Conservation (phyloP, 2,888 invertebrate genomes). For the Himalopsyche kuldschensis region DNA sequence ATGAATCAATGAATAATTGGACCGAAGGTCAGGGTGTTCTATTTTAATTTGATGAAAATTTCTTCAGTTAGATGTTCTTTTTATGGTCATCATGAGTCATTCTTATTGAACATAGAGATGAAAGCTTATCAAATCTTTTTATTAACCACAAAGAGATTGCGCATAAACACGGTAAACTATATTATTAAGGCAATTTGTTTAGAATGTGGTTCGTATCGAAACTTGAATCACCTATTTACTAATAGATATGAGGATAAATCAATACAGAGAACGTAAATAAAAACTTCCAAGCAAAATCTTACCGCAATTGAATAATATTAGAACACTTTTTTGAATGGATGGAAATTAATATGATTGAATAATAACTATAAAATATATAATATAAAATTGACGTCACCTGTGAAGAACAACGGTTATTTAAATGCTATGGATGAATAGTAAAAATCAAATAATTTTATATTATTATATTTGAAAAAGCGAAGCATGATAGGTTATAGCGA, state of each 20-base stretch:
- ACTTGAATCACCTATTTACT: background rate
- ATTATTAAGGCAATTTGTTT: background rate
- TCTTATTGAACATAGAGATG: background rate
- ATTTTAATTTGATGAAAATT: background rate
- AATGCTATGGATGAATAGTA: too few relatives aligned
- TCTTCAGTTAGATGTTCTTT: background rate
- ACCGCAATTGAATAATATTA: too few relatives aligned
- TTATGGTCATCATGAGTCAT: background rate
- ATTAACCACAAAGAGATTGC: background rate
- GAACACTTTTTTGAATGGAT: too few relatives aligned
- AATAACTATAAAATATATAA: too few relatives aligned
- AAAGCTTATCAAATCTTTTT: background rate
- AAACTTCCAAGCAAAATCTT: too few relatives aligned
- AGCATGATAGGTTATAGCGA: too few relatives aligned
- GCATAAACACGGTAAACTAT: background rate
- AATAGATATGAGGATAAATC: background rate
- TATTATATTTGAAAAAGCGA: too few relatives aligned
- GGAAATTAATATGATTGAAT: too few relatives aligned
- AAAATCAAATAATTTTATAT: too few relatives aligned
- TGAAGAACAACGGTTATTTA: too few relatives aligned
- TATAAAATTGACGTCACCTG: too few relatives aligned
- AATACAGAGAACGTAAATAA: background rate
- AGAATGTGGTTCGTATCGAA: background rate
- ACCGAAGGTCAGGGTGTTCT: background rate
- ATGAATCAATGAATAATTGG: background rate